A percentile compares a stretch with the other conserved stretches of the same genome.
phyloP scores from a whole-genome alignment of 1,140 invertebrate species.

The Pteromalus puparum region DNA sequence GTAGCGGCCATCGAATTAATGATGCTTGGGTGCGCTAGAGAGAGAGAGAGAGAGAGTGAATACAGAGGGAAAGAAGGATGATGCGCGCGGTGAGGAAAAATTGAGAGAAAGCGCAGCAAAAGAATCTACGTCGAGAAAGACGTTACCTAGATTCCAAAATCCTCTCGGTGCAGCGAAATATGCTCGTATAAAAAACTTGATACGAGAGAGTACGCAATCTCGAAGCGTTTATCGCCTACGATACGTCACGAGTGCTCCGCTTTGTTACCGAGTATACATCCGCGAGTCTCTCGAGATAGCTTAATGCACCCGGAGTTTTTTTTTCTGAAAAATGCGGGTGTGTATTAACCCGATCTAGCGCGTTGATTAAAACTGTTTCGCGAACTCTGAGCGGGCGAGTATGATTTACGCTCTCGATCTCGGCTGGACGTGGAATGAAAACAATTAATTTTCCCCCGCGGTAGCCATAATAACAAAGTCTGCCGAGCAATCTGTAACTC shows the following conservation, averaged over 20 bases:
- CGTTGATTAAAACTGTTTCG: neutral
- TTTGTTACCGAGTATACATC: neutral
- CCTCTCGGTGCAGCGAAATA: no score
- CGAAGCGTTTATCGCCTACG: neutral
- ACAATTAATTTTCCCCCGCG: neutral
- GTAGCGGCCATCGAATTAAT: constrained; percentile 13
- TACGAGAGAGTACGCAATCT: neutral
- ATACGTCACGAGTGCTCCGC: neutral
- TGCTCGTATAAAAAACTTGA: neutral
- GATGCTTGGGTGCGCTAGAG: neutral
- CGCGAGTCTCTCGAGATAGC: neutral
- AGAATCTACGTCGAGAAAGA: neutral
- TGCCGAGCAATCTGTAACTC: no score
- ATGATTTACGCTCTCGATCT: neutral
- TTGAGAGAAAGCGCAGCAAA: neutral
- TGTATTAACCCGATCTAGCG: neutral
- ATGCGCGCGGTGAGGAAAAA: neutral
- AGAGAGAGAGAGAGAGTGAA: neutral
- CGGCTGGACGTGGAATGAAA: neutral
- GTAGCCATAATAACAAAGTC: no score
- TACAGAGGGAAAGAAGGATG: neutral
- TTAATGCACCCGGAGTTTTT: neutral
- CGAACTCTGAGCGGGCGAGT: neutral
- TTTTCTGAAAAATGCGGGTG: no score
- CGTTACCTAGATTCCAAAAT: neutral